Evolutionary conservation across 1,140 invertebrate species (phyloP), one percentile per base, ranked within the genome.

Genomic region (Apis mellifera): DNA sequence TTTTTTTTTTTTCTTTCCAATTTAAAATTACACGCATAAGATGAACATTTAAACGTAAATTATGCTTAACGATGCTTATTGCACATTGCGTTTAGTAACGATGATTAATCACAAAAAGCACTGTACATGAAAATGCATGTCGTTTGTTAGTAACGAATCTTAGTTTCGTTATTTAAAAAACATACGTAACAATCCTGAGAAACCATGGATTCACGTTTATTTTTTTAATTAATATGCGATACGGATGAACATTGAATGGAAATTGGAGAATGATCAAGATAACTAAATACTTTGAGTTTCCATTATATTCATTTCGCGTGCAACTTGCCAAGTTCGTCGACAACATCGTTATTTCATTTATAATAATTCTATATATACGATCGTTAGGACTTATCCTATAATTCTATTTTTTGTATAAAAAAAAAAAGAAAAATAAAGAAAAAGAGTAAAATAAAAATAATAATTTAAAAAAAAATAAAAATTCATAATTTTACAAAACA

Each of bases 31-130:
- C 60, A 64, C 42, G 52, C 54, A 71, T 15, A 69, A 59, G 42
- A 76, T 19, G 26, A 48, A 75, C 79, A 75, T 68, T 75, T 48
- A 77, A n/a, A 74, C 23, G 62, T 74, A 66, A 50, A 62, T 32
- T 71, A 19, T 66, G 52, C 59, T 64, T 50, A 68, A 78, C 81
- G 48, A 83, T 83, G 59, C 50, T 83, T 83, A 81, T 42, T 81
- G 68, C 32, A 78, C 68, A 83, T 21, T 78, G 68, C 68, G 23
- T 68, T 77, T 81, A 80, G 77, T 73, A 62, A 83, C 77, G 78
- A 82, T 85, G 83, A 88, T 88, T 88, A 88, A 85, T 87, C 69
- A 87, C 86, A 70, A 80, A 17, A 86, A 87, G 86, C 72, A 84
- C 26, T 87, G 62, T 87, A 87, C 77, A 88, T 78, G 81, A 62